Conservation (phyloP, 2,113 vertebrate species). For the Callocephalon fimbriatum region DNA sequence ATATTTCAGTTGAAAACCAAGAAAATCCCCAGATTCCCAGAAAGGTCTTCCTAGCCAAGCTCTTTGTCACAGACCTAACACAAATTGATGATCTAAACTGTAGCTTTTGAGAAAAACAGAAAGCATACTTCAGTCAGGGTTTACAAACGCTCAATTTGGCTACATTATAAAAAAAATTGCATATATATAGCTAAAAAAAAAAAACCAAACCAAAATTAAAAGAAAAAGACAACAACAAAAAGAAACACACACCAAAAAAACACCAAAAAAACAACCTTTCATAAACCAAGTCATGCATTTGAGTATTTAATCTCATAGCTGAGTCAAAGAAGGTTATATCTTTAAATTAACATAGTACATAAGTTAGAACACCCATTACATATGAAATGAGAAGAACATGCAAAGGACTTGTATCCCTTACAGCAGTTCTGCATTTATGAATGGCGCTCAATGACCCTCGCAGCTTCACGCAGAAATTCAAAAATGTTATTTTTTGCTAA, state of each 20-base stretch:
- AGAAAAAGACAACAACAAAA: background rate
- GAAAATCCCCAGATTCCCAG: background rate
- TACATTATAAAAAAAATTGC: background rate
- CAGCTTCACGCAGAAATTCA: background rate
- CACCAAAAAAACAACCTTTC: background rate
- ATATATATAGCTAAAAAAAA: background rate
- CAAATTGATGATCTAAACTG: background rate
- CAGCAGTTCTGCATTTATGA: background rate
- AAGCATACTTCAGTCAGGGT: background rate
- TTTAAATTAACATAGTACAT: background rate
- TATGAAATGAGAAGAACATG: background rate
- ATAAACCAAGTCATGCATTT: background rate
- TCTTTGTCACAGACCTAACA: background rate
- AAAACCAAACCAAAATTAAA: background rate
- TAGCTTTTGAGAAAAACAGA: background rate
- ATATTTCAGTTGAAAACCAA: background rate
- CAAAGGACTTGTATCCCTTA: background rate
- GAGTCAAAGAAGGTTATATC: background rate
- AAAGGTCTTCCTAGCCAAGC: background rate
- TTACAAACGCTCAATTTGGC: background rate
- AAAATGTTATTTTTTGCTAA: conserved; percentile 7
- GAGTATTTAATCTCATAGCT: background rate
- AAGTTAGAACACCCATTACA: background rate
- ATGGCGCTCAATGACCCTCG: background rate
- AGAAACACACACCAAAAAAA: background rate